Evolutionary conservation across 2,888 invertebrate species (phyloP).

Genomic region (Spodoptera picta): DNA sequence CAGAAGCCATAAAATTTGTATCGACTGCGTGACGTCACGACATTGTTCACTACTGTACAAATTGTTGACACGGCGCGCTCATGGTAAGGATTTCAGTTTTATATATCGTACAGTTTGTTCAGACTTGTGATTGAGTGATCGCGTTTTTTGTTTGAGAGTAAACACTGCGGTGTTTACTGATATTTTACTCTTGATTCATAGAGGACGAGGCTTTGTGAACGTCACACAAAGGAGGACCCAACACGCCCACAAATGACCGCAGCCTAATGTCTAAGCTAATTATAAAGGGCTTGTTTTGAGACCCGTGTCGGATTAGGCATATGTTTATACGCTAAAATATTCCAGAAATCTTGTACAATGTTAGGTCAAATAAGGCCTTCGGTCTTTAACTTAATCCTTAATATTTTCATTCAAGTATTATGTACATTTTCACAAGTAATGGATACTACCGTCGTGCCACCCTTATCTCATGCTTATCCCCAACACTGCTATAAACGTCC

Average conservation of each 20-base stretch:
- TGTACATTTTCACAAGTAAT: not conserved
- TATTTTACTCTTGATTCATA: not conserved
- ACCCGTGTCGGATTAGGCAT: too few relatives aligned
- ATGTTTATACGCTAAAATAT: not conserved
- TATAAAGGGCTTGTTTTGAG: too few relatives aligned
- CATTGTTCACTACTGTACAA: slow-evolving; percentile 30
- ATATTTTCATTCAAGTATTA: too few relatives aligned
- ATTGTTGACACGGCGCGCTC: slow-evolving; percentile 33
- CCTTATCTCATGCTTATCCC: not conserved
- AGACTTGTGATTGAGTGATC: slow-evolving; percentile 23
- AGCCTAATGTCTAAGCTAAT: too few relatives aligned
- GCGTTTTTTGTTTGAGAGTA: slow-evolving; percentile 1
- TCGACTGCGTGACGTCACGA: slow-evolving; percentile 49
- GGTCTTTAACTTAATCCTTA: too few relatives aligned
- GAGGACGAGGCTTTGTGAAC: too few relatives aligned
- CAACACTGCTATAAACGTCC: slow-evolving; percentile 12
- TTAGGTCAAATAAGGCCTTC: too few relatives aligned
- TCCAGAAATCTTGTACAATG: too few relatives aligned
- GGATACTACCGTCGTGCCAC: not conserved
- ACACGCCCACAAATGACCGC: too few relatives aligned
- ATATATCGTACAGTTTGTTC: slow-evolving; percentile 16
- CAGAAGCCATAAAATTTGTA: slow-evolving; percentile 56
- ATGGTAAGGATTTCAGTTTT: slow-evolving; percentile 10
- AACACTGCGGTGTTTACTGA: not conserved
- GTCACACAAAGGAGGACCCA: too few relatives aligned